A percentile compares a stretch with the other conserved stretches of the same genome.
Evolutionary conservation across 1,140 invertebrate species (phyloP).

Genomic region (Bombus affinis): DNA sequence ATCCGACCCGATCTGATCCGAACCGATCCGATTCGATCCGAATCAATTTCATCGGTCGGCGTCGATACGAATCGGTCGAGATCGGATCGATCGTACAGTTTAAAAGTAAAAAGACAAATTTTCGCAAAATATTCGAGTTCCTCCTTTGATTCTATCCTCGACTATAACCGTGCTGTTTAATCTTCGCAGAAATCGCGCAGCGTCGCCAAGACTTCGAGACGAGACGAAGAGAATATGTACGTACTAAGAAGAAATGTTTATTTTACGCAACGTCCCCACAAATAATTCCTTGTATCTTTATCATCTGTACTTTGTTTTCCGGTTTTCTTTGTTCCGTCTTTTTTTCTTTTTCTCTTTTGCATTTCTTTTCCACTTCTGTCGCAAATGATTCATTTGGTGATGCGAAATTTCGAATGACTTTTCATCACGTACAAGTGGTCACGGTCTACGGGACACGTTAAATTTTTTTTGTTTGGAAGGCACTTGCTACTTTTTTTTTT

Average conservation of each 20-base stretch:
- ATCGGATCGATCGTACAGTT: not conserved
- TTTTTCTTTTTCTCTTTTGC: not conserved
- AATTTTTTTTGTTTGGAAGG: conserved; percentile 80
- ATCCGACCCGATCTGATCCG: not conserved
- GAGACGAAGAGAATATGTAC: conserved; percentile 42
- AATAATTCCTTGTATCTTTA: conserved; percentile 67
- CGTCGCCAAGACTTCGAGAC: conserved; percentile 37
- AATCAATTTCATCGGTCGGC: not conserved
- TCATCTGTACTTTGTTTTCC: not conserved
- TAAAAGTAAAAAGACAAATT: conserved; percentile 23
- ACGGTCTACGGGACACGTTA: conserved; percentile 83
- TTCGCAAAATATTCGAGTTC: conserved; percentile 46
- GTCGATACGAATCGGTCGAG: not conserved
- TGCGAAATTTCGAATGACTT: conserved; percentile 79
- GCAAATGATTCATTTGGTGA: conserved; percentile 68
- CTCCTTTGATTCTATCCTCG: conserved; percentile 40
- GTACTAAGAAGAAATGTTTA: conserved; percentile 20
- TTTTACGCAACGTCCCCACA: conserved; percentile 61
- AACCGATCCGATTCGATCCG: not conserved
- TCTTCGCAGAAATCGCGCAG: conserved; percentile 46
- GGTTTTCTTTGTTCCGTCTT: conserved; percentile 42
- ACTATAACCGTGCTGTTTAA: conserved; percentile 30
- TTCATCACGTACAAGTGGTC: conserved; percentile 82
- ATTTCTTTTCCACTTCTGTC: conserved; percentile 20
- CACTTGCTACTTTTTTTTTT: conserved; percentile 83